phyloP scores from a whole-genome alignment of 2,113 vertebrate genomes.

The Microtus ochrogaster region DNA sequence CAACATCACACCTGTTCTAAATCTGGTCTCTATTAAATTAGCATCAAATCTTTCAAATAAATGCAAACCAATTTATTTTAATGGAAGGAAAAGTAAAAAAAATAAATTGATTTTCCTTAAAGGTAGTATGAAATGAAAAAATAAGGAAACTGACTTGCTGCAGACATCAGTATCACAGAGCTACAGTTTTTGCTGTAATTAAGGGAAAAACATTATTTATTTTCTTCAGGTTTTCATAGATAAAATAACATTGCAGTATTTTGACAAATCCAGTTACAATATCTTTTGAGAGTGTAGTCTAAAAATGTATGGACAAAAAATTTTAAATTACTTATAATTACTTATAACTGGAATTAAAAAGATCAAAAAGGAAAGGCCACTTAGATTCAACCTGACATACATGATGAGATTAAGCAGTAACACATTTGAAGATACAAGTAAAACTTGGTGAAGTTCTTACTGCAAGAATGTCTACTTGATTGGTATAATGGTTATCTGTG shows the following conservation, averaged over 20 bases:
- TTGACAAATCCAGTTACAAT: not conserved
- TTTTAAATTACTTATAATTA: constrained; percentile 29
- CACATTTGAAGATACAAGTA: constrained; percentile 14
- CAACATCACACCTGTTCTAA: too few relatives aligned
- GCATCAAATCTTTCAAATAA: not conserved
- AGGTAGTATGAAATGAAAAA: not conserved
- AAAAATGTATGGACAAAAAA: not conserved
- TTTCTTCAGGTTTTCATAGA: not conserved
- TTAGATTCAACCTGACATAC: constrained; percentile 51
- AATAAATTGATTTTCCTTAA: constrained; percentile 2
- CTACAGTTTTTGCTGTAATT: not conserved
- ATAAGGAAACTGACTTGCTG: not conserved
- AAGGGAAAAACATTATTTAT: not conserved
- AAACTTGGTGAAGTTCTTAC: constrained; percentile 57
- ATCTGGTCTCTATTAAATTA: not conserved
- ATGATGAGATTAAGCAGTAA: constrained; percentile 56
- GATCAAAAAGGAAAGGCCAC: not conserved
- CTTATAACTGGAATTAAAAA: not conserved
- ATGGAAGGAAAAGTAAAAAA: not conserved
- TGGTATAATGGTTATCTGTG: constrained; percentile 69
- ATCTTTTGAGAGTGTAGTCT: not conserved
- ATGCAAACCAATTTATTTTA: not conserved
- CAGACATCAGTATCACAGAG: not conserved
- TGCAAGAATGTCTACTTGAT: constrained; percentile 67
- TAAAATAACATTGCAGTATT: not conserved